Base-by-base conservation (phyloP, 2,888 invertebrate species). In the Cephus nigrinus region DNA sequence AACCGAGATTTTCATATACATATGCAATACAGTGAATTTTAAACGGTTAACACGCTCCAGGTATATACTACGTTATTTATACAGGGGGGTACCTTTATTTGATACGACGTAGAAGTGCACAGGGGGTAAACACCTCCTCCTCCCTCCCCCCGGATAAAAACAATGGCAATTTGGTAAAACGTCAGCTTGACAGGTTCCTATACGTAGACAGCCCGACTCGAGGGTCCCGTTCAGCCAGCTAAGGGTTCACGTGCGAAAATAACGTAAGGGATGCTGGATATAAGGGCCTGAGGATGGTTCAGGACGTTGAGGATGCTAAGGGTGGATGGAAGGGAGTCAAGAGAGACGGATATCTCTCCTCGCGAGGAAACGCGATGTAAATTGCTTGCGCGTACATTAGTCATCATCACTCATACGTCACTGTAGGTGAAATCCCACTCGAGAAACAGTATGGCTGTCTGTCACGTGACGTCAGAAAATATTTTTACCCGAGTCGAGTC, bases 311-410 rank as follows among this genome's bases (percentile, higher is more conserved):
- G 82, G 80, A 79, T 80, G 72, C 75, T 71, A 75, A 74, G 75
- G 79, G 78, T 74, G 73, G 68, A 72, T 15, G 76, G 76, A 75
- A 69, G 40, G 76, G 76, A 74, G 35, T 34, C 23, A 23, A 23
- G 69, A 73, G 75, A 76, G 73, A 69, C 76, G 79, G 75, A 86
- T 86, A 84, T 84, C 84, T 55, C 23, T 84, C 80, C 80, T 84
- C 78, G 84, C 81, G 84, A 23, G 23, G 23, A 86, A 86, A 84
- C 81, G 86, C 85, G 85, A 87, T 89, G 88, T 89, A 88, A 88
- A 89, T 89, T 88, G 86, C 86, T 85, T 81, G 84, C 84, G 80
- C 83, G 87, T 82, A 85, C 88, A 89, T 89, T 88, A 88, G 89
- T 89, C 89, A 89, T 88, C 89, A 87, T 88, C 89, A 88, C 86